phyloP scores from a whole-genome alignment of 2,888 invertebrate genomes.

The Noctuana brunneofusca region DNA sequence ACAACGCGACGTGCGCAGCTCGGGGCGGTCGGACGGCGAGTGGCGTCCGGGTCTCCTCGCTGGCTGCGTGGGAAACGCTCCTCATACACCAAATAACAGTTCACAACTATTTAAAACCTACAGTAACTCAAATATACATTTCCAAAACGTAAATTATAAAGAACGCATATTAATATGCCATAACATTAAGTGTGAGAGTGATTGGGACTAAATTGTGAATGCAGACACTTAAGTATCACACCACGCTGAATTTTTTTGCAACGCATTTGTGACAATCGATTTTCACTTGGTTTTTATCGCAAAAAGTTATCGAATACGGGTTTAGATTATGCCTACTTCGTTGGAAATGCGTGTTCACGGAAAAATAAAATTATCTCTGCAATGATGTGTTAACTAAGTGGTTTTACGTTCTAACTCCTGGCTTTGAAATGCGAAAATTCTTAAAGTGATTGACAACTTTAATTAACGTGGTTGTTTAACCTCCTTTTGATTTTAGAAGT shows the following conservation, averaged over 20 bases:
- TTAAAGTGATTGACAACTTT: slow-evolving; percentile 29
- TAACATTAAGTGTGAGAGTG: neutral
- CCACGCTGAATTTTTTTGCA: slow-evolving; percentile 28
- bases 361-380: slow-evolving; percentile 25
- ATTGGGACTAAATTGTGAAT: neutral
- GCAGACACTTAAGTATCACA: neutral
- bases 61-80: slow-evolving; percentile 19
- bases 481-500: neutral
- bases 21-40: slow-evolving; percentile 42
- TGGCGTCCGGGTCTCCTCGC: slow-evolving; percentile 37
- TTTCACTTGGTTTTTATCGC: slow-evolving; percentile 42
- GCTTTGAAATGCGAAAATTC: slow-evolving; percentile 1
- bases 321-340: slow-evolving; percentile 37
- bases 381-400: neutral
- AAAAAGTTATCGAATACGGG: slow-evolving; percentile 40
- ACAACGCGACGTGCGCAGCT: slow-evolving; percentile 42
- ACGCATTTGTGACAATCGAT: slow-evolving; percentile 40
- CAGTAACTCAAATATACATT: neutral
- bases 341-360: slow-evolving; percentile 27
- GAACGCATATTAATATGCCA: neutral
- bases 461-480: slow-evolving; percentile 17
- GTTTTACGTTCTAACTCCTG: too few species aligned
- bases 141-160: neutral
- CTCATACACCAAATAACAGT: neutral
- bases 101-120: slow-evolving; percentile 9